A percentile compares a stretch with the other conserved stretches of the same genome.
Evolutionary conservation across 2,797 vertebrate genomes (phyloP).

Genomic region (Poeciliopsis infans): DNA sequence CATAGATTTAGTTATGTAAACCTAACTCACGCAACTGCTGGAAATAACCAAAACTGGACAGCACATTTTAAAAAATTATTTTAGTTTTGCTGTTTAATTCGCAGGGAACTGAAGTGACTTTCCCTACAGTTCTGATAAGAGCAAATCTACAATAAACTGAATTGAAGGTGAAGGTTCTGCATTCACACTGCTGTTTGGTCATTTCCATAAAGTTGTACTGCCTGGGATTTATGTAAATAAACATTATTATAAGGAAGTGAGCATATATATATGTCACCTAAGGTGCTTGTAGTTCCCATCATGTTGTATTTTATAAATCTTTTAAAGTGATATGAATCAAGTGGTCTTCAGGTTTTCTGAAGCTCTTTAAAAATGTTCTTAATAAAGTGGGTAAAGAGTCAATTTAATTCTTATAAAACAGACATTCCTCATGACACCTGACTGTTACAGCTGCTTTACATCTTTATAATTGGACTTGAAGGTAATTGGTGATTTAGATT

Average conservation of each 20-base stretch:
- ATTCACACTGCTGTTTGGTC: not conserved
- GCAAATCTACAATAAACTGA: not conserved
- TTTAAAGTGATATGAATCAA: not conserved
- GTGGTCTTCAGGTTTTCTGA: not conserved
- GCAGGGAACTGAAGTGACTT: too few species aligned
- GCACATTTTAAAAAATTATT: not conserved
- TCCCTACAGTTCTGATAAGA: not conserved
- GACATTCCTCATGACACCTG: not conserved
- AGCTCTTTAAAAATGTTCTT: not conserved
- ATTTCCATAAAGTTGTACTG: not conserved
- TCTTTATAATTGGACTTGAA: not conserved
- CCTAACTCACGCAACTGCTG: not conserved
- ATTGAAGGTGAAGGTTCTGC: not conserved
- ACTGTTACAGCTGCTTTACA: not conserved
- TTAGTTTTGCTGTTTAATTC: not conserved
- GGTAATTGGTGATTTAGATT: not conserved
- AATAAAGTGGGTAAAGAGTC: not conserved
- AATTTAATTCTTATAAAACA: not conserved
- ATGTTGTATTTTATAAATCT: not conserved
- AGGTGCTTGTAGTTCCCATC: not conserved
- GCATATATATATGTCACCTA: not conserved
- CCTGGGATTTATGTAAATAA: not conserved
- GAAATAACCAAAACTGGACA: not conserved
- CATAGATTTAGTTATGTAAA: too few species aligned
- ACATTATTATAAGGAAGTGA: not conserved